A percentile compares a stretch with the other conserved stretches of the same genome.
These are phyloP conservation scores for Chaetodon trifasciatus DNA, from an alignment of 2,797 vertebrate species.

Conservation along the genomic window DNA sequence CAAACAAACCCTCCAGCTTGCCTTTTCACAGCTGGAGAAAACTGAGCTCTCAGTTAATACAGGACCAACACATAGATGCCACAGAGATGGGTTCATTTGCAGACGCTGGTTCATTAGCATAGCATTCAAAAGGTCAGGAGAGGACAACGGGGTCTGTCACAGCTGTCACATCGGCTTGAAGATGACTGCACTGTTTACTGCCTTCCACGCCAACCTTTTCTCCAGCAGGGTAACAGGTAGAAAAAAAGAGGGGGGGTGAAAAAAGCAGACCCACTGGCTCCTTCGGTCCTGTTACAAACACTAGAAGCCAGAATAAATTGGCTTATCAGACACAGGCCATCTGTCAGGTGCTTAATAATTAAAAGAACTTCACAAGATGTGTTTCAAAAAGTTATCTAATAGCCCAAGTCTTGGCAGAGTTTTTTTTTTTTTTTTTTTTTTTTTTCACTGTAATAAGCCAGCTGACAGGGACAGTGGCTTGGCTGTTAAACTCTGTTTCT, in stretches of 20 bases:
- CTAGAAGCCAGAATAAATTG: conserved; percentile 64
- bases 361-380: conserved; percentile 57
- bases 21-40: conserved; percentile 40
- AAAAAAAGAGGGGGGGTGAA: not conserved
- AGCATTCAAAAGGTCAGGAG: conserved; percentile 52
- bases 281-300: conserved; percentile 32
- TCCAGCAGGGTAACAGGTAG: conserved; percentile 17
- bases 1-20: conserved; percentile 22
- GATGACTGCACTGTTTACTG: conserved; percentile 37
- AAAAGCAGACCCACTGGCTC: conserved; percentile 21
- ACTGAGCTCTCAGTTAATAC: not conserved
- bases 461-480: conserved; percentile 46
- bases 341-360: conserved; percentile 73
- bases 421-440: not conserved
- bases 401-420: conserved; percentile 51
- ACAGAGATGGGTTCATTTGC: conserved; percentile 35
- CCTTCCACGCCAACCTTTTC: conserved; percentile 8
- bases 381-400: conserved; percentile 60
- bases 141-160: conserved; percentile 50
- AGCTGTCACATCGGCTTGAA: conserved; percentile 44
- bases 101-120: conserved; percentile 51
- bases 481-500: conserved; percentile 30
- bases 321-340: conserved; percentile 56
- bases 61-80: not conserved
- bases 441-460: conserved; percentile 62